phyloP scores from a whole-genome alignment of 2,888 invertebrate genomes.

The Thereva nobilitata region DNA sequence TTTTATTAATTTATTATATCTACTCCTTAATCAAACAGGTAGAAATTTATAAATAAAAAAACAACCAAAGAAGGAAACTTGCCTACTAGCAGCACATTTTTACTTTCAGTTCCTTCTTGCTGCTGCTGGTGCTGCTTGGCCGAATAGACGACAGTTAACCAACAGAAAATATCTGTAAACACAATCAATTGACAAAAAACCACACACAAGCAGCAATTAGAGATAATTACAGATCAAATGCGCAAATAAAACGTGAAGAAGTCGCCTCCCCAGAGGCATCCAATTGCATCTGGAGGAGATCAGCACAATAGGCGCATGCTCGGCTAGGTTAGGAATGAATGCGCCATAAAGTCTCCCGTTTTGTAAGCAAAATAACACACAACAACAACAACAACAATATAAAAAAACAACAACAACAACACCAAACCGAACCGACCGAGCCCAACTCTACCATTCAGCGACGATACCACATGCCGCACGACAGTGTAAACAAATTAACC shows the following conservation, averaged over 20 bases:
- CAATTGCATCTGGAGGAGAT: neutral
- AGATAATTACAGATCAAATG: conserved; percentile 24
- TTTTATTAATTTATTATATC: too few species aligned
- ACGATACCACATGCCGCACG: conserved; percentile 21
- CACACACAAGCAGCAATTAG: conserved; percentile 19
- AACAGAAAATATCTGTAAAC: conserved; percentile 12
- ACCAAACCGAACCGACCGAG: neutral
- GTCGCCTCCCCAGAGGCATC: conserved; percentile 3
- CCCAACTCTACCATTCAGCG: conserved; percentile 1
- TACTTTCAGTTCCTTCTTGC: too few species aligned
- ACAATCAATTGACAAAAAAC: conserved; percentile 5
- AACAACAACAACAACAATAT: neutral
- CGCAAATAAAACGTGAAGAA: conserved; percentile 22
- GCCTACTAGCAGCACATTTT: too few species aligned
- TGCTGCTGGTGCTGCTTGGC: too few species aligned
- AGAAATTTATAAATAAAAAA: too few species aligned
- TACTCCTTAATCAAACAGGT: too few species aligned
- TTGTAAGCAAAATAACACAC: conserved; percentile 24
- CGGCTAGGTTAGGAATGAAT: neutral
- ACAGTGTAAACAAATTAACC: conserved; percentile 42
- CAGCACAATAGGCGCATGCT: neutral
- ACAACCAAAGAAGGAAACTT: too few species aligned
- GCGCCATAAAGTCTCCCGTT: conserved; percentile 32
- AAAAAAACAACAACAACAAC: neutral
- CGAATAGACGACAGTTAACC: neutral